A percentile compares a stretch with the other conserved stretches of the same genome.
These are phyloP conservation scores for Chaenocephalus aceratus DNA, from an alignment of 2,113 vertebrate genomes.

Conservation along the genomic window DNA sequence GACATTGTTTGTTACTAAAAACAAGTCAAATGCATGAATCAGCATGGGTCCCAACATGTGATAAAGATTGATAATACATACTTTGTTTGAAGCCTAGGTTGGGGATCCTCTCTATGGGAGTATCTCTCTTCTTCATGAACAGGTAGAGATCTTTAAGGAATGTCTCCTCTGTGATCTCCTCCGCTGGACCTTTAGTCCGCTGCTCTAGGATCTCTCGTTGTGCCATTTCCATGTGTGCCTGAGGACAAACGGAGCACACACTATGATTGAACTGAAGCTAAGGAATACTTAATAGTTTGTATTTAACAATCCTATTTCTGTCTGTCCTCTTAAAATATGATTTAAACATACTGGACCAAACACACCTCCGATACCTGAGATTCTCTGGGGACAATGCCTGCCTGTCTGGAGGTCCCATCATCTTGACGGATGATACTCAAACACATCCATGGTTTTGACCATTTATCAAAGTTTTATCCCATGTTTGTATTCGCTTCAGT, in stretches of 20 bases:
- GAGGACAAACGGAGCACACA: slow-evolving; percentile 10
- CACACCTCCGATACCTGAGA: background rate
- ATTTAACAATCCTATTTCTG: background rate
- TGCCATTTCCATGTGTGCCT: slow-evolving; percentile 54
- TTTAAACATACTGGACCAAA: background rate
- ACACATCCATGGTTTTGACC: slow-evolving; percentile 14
- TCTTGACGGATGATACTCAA: slow-evolving; percentile 46
- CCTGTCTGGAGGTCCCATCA: slow-evolving; percentile 1
- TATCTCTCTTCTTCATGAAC: slow-evolving; percentile 84
- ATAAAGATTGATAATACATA: slow-evolving; percentile 45
- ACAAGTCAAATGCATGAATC: background rate
- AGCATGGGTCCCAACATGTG: background rate
- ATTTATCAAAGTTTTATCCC: slow-evolving; percentile 13
- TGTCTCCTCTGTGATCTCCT: slow-evolving; percentile 68
- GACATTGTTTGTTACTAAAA: no score
- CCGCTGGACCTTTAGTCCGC: slow-evolving; percentile 21
- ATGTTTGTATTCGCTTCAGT: slow-evolving; percentile 8
- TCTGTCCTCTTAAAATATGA: background rate
- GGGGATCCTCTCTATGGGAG: slow-evolving; percentile 84
- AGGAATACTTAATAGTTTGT: background rate
- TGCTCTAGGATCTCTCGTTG: slow-evolving; percentile 26
- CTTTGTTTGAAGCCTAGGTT: slow-evolving; percentile 87
- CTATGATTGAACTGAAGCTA: background rate
- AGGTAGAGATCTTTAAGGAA: slow-evolving; percentile 82
- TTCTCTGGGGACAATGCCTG: background rate